phyloP scores from a whole-genome alignment of 2,888 invertebrate genomes.

The Papilio elwesi region DNA sequence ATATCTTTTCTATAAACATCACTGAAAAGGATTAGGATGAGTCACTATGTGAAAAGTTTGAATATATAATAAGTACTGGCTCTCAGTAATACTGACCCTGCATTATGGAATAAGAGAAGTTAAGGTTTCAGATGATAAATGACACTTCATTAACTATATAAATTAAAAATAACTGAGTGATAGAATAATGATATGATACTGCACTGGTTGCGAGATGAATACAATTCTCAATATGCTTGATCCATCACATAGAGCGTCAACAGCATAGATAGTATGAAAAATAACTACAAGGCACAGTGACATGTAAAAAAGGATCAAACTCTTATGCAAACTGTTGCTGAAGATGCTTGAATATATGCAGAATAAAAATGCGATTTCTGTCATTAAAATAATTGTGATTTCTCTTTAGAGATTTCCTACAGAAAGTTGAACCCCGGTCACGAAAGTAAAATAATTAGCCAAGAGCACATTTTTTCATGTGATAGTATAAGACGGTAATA shows the following conservation, averaged over 20 bases:
- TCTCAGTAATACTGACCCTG: constrained; percentile 14
- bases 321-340: constrained; percentile 14
- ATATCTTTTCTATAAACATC: constrained; percentile 2
- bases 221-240: constrained; percentile 12
- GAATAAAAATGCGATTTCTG: background rate
- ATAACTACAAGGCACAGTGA: constrained; percentile 1
- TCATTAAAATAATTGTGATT: constrained; percentile 11
- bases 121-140: background rate
- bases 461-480: constrained; percentile 19
- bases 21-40: constrained; percentile 7
- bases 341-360: constrained; percentile 25
- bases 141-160: constrained; percentile 12
- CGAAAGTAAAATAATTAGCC: constrained; percentile 13
- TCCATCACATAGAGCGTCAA: constrained; percentile 11
- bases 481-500: constrained; percentile 14
- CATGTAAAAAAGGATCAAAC: constrained; percentile 12
- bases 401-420: background rate
- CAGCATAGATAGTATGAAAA: constrained; percentile 25
- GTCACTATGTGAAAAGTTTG: constrained; percentile 13
- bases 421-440: constrained; percentile 20
- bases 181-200: constrained; percentile 12
- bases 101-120: constrained; percentile 14
- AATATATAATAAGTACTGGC: background rate
- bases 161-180: constrained; percentile 8
- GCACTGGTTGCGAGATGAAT: constrained; percentile 26